Evolutionary conservation across 1,140 invertebrate genomes (phyloP).

Genomic region (Metaphire vulgaris): DNA sequence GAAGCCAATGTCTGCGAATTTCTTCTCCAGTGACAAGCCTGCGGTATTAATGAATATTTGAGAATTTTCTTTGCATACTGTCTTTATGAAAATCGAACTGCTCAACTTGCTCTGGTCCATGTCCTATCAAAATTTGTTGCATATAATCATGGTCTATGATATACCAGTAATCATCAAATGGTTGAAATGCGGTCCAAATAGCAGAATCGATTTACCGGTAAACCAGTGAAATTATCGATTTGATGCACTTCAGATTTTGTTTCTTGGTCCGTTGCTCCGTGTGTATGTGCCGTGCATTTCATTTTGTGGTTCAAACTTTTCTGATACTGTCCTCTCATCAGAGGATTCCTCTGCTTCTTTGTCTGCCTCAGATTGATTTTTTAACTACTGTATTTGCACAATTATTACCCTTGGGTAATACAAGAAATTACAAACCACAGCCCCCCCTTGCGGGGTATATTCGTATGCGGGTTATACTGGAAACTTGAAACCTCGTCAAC

Average conservation of each 20-base stretch:
- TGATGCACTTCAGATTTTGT: conserved; percentile 6
- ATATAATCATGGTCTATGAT: no score
- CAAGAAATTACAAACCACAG: no score
- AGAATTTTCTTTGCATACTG: conserved; percentile 9
- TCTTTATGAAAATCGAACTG: conserved; percentile 13
- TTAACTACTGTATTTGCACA: no score
- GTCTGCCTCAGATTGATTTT: neutral
- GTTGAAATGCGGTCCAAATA: conserved; percentile 2
- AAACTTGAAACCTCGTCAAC: no score
- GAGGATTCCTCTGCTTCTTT: neutral
- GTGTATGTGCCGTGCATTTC: neutral
- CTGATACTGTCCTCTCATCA: conserved; percentile 1
- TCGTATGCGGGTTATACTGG: no score
- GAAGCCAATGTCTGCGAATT: conserved; percentile 15
- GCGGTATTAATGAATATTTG: conserved; percentile 1
- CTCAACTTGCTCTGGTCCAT: conserved; percentile 12
- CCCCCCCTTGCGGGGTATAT: no score
- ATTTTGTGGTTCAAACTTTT: conserved; percentile 11
- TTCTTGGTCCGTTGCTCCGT: neutral
- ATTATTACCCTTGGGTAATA: no score
- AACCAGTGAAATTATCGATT: conserved; percentile 9
- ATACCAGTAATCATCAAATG: no score
- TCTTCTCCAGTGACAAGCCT: conserved; percentile 13
- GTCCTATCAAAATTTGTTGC: conserved; percentile 12
- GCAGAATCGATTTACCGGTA: conserved; percentile 1